Conservation (phyloP, 2,113 vertebrate species). For the Rhinoptilus africanus region DNA sequence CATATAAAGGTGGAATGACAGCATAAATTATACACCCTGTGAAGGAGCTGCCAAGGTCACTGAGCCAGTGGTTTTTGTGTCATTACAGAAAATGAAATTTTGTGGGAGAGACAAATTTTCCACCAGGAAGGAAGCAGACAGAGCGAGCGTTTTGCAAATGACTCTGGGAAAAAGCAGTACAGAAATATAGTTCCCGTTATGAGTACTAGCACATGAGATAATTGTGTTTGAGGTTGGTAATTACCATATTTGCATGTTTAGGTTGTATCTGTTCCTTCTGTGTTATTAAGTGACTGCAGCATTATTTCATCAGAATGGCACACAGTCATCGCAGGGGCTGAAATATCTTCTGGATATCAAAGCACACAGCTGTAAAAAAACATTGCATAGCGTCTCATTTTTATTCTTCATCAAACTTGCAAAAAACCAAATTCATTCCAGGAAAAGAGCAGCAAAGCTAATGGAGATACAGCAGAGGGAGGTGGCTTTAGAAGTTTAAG, state of each 20-base stretch:
- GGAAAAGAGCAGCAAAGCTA: not conserved
- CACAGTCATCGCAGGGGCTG: not conserved
- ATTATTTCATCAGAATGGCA: conserved; percentile 43
- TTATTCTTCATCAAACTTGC: not conserved
- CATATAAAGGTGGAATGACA: not conserved
- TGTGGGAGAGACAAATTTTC: conserved; percentile 47
- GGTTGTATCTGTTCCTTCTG: conserved; percentile 11
- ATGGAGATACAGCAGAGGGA: not conserved
- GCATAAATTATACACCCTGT: not conserved
- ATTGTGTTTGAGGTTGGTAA: conserved; percentile 56
- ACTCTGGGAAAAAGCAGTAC: not conserved
- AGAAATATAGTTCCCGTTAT: conserved; percentile 47
- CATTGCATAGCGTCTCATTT: not conserved
- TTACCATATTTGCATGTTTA: conserved; percentile 48
- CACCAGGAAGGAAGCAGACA: conserved; percentile 4
- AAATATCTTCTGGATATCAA: not conserved
- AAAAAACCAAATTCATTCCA: not conserved
- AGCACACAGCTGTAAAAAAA: not conserved
- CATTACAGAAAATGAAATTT: conserved; percentile 49
- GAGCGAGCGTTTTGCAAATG: not conserved
- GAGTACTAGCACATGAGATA: conserved; percentile 31
- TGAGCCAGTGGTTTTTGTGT: not conserved
- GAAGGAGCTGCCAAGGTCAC: conserved; percentile 46
- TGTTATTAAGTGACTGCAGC: conserved; percentile 32
- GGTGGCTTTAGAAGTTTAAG: not conserved